These are phyloP conservation scores for Eustalomyia histrio DNA, from an alignment of 2,888 invertebrate species.

Conservation along the genomic window DNA sequence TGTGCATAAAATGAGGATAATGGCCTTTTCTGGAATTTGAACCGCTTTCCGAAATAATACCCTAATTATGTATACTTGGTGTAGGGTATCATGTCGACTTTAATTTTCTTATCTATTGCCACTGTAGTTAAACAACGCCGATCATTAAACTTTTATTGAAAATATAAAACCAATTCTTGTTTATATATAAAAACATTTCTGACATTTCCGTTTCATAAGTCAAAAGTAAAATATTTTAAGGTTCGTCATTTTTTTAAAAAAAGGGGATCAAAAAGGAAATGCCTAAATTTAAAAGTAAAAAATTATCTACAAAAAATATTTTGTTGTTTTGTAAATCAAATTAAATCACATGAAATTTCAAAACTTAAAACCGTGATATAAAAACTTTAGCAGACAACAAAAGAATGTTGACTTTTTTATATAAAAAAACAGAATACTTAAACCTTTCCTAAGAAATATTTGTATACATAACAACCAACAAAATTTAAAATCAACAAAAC, in stretches of 20 bases:
- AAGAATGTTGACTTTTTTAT: constrained; percentile 43
- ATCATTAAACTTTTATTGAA: neutral
- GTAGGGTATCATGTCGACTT: too few species aligned
- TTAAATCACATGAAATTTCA: constrained; percentile 1
- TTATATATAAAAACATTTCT: constrained; percentile 17
- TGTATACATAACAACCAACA: constrained; percentile 6
- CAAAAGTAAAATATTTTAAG: neutral
- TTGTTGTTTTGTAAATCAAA: constrained; percentile 13
- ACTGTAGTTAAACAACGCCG: too few species aligned
- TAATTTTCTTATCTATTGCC: too few species aligned
- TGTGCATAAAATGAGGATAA: too few species aligned
- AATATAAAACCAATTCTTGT: neutral
- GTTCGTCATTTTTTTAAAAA: neutral
- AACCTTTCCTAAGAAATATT: constrained; percentile 49
- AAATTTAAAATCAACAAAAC: neutral
- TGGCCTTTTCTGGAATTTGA: too few species aligned
- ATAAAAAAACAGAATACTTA: neutral
- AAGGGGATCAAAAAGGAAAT: constrained; percentile 6
- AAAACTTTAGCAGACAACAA: constrained; percentile 59
- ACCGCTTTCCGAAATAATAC: too few species aligned
- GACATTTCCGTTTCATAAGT: constrained; percentile 53
- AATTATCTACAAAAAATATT: constrained; percentile 1
- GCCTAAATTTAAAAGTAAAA: constrained; percentile 2
- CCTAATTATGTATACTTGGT: too few species aligned
- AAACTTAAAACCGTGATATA: neutral